phyloP scores from a whole-genome alignment of 2,113 vertebrate species.

The Heliornis fulica region DNA sequence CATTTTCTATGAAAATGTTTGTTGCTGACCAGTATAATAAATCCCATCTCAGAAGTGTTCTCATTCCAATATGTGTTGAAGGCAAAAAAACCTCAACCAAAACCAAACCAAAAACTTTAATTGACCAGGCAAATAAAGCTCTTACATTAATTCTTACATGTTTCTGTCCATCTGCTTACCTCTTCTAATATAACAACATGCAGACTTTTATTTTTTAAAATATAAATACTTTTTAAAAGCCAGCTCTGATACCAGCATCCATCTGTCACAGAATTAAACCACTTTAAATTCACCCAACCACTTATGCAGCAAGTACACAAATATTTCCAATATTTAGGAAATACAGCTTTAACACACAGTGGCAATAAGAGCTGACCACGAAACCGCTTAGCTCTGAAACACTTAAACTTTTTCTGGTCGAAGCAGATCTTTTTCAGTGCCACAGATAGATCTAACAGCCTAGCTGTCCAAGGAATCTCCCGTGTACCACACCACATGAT shows the following conservation, averaged over 20 bases:
- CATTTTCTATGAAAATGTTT: background rate
- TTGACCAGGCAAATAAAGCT: background rate
- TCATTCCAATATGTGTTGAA: no score
- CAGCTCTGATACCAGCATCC: background rate
- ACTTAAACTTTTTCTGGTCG: background rate
- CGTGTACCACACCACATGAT: rapidly evolving
- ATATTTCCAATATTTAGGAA: background rate
- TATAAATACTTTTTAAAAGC: background rate
- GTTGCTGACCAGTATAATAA: background rate
- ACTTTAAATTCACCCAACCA: background rate
- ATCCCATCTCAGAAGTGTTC: background rate
- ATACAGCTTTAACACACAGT: background rate
- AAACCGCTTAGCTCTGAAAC: background rate
- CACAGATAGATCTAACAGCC: background rate
- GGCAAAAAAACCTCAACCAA: no score
- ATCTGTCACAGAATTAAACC: background rate
- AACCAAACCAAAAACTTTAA: background rate
- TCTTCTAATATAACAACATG: background rate
- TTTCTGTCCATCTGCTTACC: background rate
- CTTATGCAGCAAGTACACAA: background rate
- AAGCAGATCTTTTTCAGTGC: background rate
- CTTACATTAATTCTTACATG: background rate
- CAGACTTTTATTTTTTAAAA: background rate
- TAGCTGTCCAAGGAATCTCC: background rate
- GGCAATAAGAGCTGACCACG: background rate